Base-by-base conservation (phyloP, 2,888 invertebrate genomes). In the Tyria jacobaeae region DNA sequence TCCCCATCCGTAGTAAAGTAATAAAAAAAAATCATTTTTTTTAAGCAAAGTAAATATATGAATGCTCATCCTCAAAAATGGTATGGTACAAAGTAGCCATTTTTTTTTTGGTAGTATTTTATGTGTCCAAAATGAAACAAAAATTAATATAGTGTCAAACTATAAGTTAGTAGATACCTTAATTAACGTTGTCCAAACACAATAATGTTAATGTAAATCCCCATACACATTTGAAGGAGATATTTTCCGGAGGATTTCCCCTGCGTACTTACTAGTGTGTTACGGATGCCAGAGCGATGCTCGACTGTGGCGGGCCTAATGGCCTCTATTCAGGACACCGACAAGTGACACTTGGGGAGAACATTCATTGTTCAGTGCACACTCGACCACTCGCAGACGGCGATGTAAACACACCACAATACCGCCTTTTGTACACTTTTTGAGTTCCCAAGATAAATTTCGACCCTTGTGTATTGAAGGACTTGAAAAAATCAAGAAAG, bases 331-430 rank as follows among this genome's bases (percentile, higher is more conserved):
- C 86, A 83, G 52, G 50, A 57, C 63, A 65, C 68, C 70, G 71
- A 71, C 70, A 75, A 86, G 83, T 82, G 85, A 77, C 84, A 80
- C 86, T 85, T 73, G 70, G 75, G 77, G 73, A 73, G 73, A 79
- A 77, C 75, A 77, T 66, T 66, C 78, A 81, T 85, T 86, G 81
- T 82, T 69, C 27, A 48, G 48, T 55, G 48, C 59, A 56, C 59
- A 56, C 55, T 56, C 56, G 59, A 60, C 55, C 52, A 60, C 48
- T 64, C 56, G 34, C 56, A 60, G 52, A 63, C 47, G 39, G 47
- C 17, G 58, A 35, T 56, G 61, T 67, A 76, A 78, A 78, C 74
- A 55, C 50, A 12, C 34, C 51, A 60, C 63, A 63, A 55, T 55
- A 54, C 48, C 12, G 24, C 21, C 47, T 50, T 63, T 56, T 64